phyloP scores from a whole-genome alignment of 2,888 invertebrate species.

The Cephus rjabovi region DNA sequence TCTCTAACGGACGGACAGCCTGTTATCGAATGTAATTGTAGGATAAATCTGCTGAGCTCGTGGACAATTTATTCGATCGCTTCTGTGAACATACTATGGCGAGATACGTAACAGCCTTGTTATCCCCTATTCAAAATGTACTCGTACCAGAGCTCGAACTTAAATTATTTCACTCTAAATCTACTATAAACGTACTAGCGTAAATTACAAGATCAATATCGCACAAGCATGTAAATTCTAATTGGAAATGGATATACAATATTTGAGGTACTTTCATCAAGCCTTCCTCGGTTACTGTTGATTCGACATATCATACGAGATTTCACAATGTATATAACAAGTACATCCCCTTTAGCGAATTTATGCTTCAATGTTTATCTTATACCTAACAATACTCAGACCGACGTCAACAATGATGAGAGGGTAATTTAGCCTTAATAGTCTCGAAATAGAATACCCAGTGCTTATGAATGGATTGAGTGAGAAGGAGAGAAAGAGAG shows the following conservation, averaged over 20 bases:
- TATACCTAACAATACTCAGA: background rate
- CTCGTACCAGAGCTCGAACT: background rate
- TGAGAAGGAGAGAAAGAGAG: background rate
- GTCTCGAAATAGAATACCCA: background rate
- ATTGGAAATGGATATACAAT: background rate
- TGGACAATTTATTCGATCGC: background rate
- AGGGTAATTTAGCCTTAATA: background rate
- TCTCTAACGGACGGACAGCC: background rate
- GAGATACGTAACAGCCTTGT: background rate
- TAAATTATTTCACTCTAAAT: background rate
- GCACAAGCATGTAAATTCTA: background rate
- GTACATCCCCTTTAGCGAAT: background rate
- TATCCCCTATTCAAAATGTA: background rate
- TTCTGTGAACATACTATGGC: background rate
- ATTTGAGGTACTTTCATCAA: background rate
- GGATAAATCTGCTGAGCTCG: too few relatives aligned
- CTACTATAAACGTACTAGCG: too few relatives aligned
- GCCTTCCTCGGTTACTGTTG: background rate
- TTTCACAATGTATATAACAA: background rate
- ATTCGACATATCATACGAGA: background rate
- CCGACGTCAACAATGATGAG: background rate
- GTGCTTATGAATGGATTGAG: background rate
- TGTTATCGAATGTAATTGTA: background rate
- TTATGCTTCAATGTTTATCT: background rate
- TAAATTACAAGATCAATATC: background rate